Base-by-base conservation (phyloP, 2,113 vertebrate genomes). In the Edolisoma coerulescens region DNA sequence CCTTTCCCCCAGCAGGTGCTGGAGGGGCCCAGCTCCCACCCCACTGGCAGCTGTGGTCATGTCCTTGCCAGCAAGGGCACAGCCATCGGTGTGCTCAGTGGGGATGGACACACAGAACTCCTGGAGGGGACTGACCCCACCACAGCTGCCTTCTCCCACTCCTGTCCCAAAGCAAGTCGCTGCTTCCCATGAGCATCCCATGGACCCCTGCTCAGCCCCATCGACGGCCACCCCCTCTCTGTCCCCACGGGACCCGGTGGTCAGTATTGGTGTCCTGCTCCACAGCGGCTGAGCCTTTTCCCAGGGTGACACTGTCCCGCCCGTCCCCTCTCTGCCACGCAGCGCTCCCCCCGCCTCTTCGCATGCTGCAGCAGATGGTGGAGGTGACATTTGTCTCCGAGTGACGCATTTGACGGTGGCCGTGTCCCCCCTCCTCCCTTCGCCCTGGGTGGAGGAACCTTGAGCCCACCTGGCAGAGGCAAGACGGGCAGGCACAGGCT, bases 341-440 rank as follows among this genome's bases (percentile, higher is more conserved):
- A 50, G 59, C 6, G 7, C 35, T 21, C 13, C 15, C 84, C 63
- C 54, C 33, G 4, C 37, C 10, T 0, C 45, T 11, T 35, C 6
- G 0, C 65, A 6, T 0, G 9, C 86, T 44, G 91, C 95, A 92
- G 96, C 93, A 96, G 93, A 96, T 94, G 93, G 93, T 81, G 79
- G 89, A 94, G 95, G 95, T 94, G 96, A 95, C 89, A 94, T 96
- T 87, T 92, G 59, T 86, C 93, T 96, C 84, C 1, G 5, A 80
- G 60, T 76, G 95, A 96, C 17, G 71, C 7, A 30, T 88, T 52
- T 90, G 75, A 69, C 1, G 8, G 89, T 37, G 80, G 37, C 81
- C 15, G 5, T 45, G 44, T 64, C 20, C 33, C 53, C 64, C 79
- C 59, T n/a, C 73, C 69, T 87, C 42, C 45, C 52, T 47, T 59